Conservation (phyloP, 2,797 vertebrate genomes). For the Strix occidentalis region DNA sequence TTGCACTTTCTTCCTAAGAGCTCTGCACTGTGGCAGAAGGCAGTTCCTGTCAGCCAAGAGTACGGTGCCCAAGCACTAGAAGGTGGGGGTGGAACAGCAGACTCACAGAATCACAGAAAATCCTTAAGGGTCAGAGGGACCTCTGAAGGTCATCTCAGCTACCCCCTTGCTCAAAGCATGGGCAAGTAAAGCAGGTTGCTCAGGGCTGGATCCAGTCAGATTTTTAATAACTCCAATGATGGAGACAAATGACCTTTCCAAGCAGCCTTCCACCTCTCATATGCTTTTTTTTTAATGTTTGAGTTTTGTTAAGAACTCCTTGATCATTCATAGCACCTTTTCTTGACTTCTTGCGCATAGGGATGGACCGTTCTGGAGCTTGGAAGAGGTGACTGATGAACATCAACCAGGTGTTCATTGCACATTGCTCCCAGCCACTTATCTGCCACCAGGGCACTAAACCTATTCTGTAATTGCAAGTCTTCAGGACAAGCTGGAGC, state of each 20-base stretch:
- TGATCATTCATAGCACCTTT: not conserved
- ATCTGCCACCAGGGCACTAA: not conserved
- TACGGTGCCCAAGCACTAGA: not conserved
- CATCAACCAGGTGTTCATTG: not conserved
- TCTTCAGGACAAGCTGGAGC: not conserved
- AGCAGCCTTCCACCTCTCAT: not conserved
- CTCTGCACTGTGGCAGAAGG: not conserved
- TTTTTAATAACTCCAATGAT: not conserved
- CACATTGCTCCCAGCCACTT: not conserved
- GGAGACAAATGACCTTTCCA: not conserved
- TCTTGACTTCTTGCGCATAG: not conserved
- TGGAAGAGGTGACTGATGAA: not conserved
- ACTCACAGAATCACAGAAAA: not conserved
- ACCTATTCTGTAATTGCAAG: not conserved
- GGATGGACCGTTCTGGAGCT: not conserved
- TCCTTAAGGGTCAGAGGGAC: not conserved
- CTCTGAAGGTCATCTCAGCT: not conserved
- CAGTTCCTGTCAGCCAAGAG: not conserved
- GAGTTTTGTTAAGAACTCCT: not conserved
- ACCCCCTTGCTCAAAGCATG: not conserved
- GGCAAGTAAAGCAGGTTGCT: not conserved
- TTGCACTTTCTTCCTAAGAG: not conserved
- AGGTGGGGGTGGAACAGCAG: not conserved
- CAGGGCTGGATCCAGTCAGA: not conserved
- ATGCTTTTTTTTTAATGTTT: not conserved